Base-by-base conservation (phyloP, 2,888 invertebrate species). In the Brachylomia viminalis region DNA sequence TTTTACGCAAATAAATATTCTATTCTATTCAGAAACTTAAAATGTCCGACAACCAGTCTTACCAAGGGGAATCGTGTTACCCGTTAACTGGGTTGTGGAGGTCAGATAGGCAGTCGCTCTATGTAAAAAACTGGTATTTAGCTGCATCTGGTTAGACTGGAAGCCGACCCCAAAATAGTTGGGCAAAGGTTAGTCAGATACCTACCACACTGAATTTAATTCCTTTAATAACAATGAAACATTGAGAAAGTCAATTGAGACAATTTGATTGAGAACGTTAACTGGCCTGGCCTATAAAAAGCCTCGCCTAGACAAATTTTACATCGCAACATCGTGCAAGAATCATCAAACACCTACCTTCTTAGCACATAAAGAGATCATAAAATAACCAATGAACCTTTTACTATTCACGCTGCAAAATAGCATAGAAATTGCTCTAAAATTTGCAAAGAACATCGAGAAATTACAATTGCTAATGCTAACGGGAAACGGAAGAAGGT, bases 401-500 rank as follows among this genome's bases (percentile, higher is more conserved):
- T 75, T 54, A 47, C 54, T 17, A 84, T 52, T 61, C 70, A 74
- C 15, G 15, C 1, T 61, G 49, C 70, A 72, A 30, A 84, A 69
- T n/a, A 61, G 82, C 67, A 66, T 85, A 72, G 56, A 52, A 76
- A 76, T 79, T 62, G 71, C 58, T 66, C 56, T 54, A 68, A 85
- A 81, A 85, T 85, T 72, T 56, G 86, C 73, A 65, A 74, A 62
- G 66, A 82, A 77, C 45, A 74, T 15, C 42, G 6, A 75, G 74
- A 82, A 83, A 89, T 91, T 88, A 86, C 82, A 87, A 90, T 89
- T 91, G 87, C 86, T 80, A 88, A 89, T 88, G 33, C 45, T 82
- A 85, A 85, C 84, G 78, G 84, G 59, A 61, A 80, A 72, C 81
- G 78, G 75, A 85, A 83, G 80, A 77, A 86, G 88, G 90, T 88